Conservation (phyloP, 2,888 invertebrate species). For the Polia nebulosa region DNA sequence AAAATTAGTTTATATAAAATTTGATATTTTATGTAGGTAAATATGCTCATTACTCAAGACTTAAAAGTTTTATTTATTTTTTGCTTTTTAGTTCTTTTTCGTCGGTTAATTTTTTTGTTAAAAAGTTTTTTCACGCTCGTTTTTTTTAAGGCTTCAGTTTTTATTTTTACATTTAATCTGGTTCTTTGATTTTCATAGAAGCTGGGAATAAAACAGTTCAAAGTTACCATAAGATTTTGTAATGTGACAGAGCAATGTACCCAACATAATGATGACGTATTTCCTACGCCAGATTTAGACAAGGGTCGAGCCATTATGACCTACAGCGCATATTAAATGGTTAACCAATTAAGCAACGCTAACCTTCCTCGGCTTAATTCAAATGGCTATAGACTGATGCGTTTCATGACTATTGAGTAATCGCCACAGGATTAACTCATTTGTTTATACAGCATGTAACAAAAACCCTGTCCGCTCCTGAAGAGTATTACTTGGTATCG, state of each 20-base stretch:
- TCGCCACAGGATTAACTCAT: background rate
- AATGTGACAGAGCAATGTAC: background rate
- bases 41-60: no score
- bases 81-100: no score
- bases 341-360: constrained; percentile 17
- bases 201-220: background rate
- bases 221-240: background rate
- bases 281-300: constrained; percentile 26
- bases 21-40: no score
- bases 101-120: no score
- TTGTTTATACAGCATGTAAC: background rate
- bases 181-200: background rate
- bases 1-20: no score
- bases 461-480: no score
- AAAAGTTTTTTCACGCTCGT: no score
- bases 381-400: background rate
- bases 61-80: no score
- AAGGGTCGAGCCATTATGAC: constrained; percentile 41
- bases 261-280: constrained; percentile 12
- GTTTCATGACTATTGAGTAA: constrained; percentile 5
- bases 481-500: no score
- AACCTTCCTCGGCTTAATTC: constrained; percentile 6
- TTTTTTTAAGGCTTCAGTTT: no score
- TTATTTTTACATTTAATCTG: no score
- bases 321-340: constrained; percentile 40